A percentile compares a stretch with the other conserved stretches of the same genome.
phyloP scores from a whole-genome alignment of 2,113 vertebrate genomes.

The Hucho hucho region DNA sequence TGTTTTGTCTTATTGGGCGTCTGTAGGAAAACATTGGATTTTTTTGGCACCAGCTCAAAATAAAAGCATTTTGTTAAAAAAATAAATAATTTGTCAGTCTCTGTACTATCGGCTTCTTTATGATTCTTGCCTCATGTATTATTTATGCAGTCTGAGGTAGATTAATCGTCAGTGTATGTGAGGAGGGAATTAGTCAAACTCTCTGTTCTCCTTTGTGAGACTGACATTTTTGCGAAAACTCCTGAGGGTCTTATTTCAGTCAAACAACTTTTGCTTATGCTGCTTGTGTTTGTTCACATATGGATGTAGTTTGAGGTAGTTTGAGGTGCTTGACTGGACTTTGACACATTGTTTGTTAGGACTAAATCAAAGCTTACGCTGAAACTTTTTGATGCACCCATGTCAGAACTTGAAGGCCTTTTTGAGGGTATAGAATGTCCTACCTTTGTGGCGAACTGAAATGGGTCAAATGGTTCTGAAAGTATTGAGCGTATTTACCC shows the following conservation, averaged over 20 bases:
- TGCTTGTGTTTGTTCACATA: neutral
- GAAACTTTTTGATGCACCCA: no score
- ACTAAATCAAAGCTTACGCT: no score
- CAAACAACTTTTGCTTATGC: neutral
- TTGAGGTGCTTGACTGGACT: conserved; percentile 11
- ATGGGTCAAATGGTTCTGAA: no score
- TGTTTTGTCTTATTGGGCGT: conserved; percentile 41
- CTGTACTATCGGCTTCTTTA: neutral
- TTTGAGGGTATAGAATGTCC: no score
- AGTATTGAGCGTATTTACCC: conserved; percentile 16
- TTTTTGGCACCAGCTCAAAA: conserved; percentile 25
- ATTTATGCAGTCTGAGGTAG: conserved; percentile 14
- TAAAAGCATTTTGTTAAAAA: neutral
- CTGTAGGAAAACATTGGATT: conserved; percentile 20
- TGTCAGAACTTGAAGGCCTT: no score
- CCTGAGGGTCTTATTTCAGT: neutral
- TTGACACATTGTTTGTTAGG: conserved; percentile 8
- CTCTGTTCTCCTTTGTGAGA: neutral
- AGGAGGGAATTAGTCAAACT: neutral
- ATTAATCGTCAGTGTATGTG: conserved; percentile 8
- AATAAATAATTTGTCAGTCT: neutral
- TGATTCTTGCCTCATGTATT: neutral
- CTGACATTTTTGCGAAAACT: neutral
- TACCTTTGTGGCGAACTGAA: no score
- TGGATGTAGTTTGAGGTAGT: neutral